A percentile compares a stretch with the other conserved stretches of the same genome.
phyloP scores from a whole-genome alignment of 2,888 invertebrate species.

The Hermaeophaga mercurialis region DNA sequence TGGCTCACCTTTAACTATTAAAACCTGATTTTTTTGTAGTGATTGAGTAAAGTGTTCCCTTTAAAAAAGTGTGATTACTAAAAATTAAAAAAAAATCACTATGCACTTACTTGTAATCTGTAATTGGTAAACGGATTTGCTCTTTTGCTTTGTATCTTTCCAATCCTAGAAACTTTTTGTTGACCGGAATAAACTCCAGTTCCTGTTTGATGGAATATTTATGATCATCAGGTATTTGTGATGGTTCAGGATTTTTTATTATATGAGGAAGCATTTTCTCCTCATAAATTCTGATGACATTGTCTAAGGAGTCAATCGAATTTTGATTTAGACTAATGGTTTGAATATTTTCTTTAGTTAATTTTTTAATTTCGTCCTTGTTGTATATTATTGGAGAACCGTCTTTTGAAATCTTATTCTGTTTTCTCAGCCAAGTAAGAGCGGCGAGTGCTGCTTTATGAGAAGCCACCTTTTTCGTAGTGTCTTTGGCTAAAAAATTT shows the following conservation, averaged over 20 bases:
- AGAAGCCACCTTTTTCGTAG: constrained; percentile 63
- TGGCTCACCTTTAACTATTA: constrained; percentile 71
- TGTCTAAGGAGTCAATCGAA: constrained; percentile 55
- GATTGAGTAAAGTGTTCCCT: constrained; percentile 61
- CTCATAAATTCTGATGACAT: constrained; percentile 50
- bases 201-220: too few relatives aligned
- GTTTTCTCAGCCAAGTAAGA: constrained; percentile 61
- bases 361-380: constrained; percentile 51
- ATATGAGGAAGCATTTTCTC: constrained; percentile 41
- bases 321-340: constrained; percentile 37
- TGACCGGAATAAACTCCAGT: constrained; percentile 21
- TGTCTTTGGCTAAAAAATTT: constrained; percentile 60
- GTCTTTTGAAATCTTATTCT: constrained; percentile 58
- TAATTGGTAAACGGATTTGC: constrained; percentile 52
- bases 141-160: constrained; percentile 48
- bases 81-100: constrained; percentile 12
- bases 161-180: constrained; percentile 33
- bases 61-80: constrained; percentile 12
- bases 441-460: constrained; percentile 62
- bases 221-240: constrained; percentile 14
- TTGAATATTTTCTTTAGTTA: constrained; percentile 51
- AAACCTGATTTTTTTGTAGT: constrained; percentile 60
- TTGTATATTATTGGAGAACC: constrained; percentile 62
- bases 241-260: constrained; percentile 13
- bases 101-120: constrained; percentile 56